Base-by-base conservation (phyloP, 1,140 invertebrate species). In the Drosophila cardini region DNA sequence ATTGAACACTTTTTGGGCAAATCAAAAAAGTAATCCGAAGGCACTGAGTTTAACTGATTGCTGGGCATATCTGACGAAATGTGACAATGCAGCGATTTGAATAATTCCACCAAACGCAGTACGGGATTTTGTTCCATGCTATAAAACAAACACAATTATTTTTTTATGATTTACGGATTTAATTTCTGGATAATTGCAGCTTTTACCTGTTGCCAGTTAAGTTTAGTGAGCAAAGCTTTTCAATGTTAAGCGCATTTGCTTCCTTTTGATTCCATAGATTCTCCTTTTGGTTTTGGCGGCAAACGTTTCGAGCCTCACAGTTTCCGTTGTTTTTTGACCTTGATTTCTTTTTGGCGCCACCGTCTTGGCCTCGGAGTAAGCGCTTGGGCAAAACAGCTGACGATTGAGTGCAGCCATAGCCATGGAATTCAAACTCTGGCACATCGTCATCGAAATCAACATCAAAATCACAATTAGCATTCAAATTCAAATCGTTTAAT, bases 51-150 rank as follows among this genome's bases (percentile, higher is more conserved):
- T 13, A 53, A n/a, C 7, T 69, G 76, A 45, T 48, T 26, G 13
- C 57, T 48, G 5, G 55, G 72, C 42, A 84, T 21, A 0, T 84
- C 68, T 1, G 75, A 52, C 10, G 15, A 55, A 1, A 91, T 40
- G 26, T 76, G 68, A 34, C 78, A 69, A 50, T 91, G 83, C 48
- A 91, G 11, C 2, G 84, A 79, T 10, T 64, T 75, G 11, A 91
- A 78, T 1, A 90, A 18, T 16, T 72, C 55, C 68, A 91, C 55
- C 9, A 91, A 21, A 10, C 83, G 83, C 15, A 65, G 8, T 2
- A 87, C 61, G 2, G 16, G 7, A 63, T 72, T 85, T 10, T 42
- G 40, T 40, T 74, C 72, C 8, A 21, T 5, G 26, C 84, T 87
- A 46, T 15, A 4, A 8, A 45, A 26, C 1, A 53, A 40, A 32